These are phyloP conservation scores for Heliconius hewitsoni DNA, from an alignment of 1,140 invertebrate genomes.

Conservation along the genomic window DNA sequence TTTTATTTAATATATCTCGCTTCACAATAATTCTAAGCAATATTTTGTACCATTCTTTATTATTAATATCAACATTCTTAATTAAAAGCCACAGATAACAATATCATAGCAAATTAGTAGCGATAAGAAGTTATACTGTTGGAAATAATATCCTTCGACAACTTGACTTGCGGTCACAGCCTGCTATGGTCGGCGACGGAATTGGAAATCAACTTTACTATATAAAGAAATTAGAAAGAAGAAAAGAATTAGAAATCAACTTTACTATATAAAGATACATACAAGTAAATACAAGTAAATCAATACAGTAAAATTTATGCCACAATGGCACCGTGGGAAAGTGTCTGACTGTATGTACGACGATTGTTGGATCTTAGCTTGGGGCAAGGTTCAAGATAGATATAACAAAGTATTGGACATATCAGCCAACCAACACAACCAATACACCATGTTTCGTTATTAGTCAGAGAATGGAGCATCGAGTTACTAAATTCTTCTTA, in stretches of 20 bases:
- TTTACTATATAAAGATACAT: neutral
- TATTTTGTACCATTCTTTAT: no score
- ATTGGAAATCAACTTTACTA: neutral
- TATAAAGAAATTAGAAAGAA: neutral
- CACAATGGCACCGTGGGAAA: no score
- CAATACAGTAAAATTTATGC: neutral
- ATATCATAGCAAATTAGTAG: constrained; percentile 2
- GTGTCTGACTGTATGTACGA: no score
- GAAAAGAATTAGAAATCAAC: neutral
- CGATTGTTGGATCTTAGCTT: no score
- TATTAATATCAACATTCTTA: neutral
- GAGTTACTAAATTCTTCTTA: no score
- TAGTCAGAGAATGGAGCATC: no score
- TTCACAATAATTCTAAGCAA: no score
- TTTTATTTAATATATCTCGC: no score
- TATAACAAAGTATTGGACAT: no score
- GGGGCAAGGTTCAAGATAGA: no score
- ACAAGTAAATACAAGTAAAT: neutral
- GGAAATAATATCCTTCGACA: constrained; percentile 1
- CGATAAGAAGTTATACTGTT: neutral
- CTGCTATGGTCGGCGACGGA: neutral
- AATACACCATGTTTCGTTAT: no score
- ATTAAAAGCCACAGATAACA: constrained; percentile 10
- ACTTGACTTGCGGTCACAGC: constrained; percentile 2
- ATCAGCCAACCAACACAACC: no score